phyloP scores from a whole-genome alignment of 2,797 vertebrate genomes.

The Poecilia wingei region DNA sequence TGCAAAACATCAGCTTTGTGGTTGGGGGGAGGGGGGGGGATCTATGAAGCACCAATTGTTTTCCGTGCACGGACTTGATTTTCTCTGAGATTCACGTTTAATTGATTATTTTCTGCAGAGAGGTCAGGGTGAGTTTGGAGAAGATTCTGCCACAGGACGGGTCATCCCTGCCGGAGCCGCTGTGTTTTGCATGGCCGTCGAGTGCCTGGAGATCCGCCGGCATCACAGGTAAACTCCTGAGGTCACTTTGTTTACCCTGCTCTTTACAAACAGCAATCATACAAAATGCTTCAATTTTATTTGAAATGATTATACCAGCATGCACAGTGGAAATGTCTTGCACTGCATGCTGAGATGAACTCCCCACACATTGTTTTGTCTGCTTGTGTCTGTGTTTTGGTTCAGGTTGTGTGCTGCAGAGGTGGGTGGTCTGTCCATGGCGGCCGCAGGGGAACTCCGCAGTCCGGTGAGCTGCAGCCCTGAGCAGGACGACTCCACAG shows the following conservation, averaged over 20 bases:
- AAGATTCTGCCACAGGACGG: constrained; percentile 80
- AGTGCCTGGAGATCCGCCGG: constrained; percentile 91
- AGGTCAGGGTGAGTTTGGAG: constrained; percentile 53
- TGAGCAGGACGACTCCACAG: constrained; percentile 85
- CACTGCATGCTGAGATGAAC: not conserved
- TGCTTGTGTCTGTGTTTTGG: constrained; percentile 1
- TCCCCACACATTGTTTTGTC: not conserved
- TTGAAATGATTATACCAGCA: not conserved
- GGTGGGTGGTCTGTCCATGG: constrained; percentile 84
- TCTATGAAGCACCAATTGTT: not conserved
- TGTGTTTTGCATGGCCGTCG: constrained; percentile 91
- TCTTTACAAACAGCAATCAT: not conserved
- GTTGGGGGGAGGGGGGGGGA: not conserved
- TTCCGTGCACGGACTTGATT: not conserved
- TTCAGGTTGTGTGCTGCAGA: constrained; percentile 83
- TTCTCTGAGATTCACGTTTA: not conserved
- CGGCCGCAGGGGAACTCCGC: constrained; percentile 82
- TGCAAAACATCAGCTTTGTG: not conserved
- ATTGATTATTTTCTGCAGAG: constrained; percentile 53
- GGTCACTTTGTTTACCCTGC: not conserved
- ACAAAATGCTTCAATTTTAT: not conserved
- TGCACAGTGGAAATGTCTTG: not conserved
- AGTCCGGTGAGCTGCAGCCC: constrained; percentile 85
- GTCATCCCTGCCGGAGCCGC: constrained; percentile 94
- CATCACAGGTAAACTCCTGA: constrained; percentile 88